A percentile compares a stretch with the other conserved stretches of the same genome.
Evolutionary conservation across 1,140 invertebrate genomes (phyloP).

Genomic region (Drosophila pseudoananassae): DNA sequence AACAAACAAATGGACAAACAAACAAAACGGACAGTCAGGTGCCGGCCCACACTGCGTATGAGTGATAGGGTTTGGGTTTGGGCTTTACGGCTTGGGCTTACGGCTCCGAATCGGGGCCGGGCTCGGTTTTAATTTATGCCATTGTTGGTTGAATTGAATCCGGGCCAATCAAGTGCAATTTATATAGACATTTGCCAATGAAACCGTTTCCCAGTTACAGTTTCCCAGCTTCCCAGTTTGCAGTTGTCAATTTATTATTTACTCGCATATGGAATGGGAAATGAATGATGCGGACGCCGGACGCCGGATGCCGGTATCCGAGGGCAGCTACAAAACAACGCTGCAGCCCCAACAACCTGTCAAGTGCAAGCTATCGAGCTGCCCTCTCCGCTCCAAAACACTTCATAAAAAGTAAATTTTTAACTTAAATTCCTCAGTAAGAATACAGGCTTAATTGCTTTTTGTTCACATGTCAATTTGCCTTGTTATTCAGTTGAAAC

Average conservation of each 20-base stretch:
- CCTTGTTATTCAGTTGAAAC: conserved; percentile 47
- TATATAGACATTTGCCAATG: conserved; percentile 80
- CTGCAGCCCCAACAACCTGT: too few species aligned
- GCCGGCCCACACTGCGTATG: conserved; percentile 52
- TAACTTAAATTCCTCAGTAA: conserved; percentile 22
- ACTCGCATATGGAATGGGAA: conserved; percentile 28
- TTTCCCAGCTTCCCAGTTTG: conserved; percentile 17
- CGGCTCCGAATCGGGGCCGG: neutral
- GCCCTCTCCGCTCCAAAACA: neutral
- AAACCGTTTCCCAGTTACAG: conserved; percentile 71
- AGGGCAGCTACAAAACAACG: conserved; percentile 21
- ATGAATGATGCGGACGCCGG: conserved; percentile 12
- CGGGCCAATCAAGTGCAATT: conserved; percentile 79
- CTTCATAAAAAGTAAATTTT: conserved; percentile 18
- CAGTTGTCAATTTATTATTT: conserved; percentile 74
- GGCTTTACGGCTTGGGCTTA: conserved; percentile 1
- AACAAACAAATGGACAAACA: conserved; percentile 28
- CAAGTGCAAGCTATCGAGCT: conserved; percentile 9
- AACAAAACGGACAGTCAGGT: conserved; percentile 30
- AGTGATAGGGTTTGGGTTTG: conserved; percentile 36
- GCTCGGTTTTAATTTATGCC: conserved; percentile 73
- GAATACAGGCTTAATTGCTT: conserved; percentile 52
- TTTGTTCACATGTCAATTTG: conserved; percentile 72
- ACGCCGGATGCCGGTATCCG: conserved; percentile 1
- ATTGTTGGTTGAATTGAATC: conserved; percentile 68